Percentiles rank a stretch among this genome's conserved stretches.
Evolutionary conservation across 2,888 invertebrate genomes (phyloP).

Genomic region (Tipula helvola): DNA sequence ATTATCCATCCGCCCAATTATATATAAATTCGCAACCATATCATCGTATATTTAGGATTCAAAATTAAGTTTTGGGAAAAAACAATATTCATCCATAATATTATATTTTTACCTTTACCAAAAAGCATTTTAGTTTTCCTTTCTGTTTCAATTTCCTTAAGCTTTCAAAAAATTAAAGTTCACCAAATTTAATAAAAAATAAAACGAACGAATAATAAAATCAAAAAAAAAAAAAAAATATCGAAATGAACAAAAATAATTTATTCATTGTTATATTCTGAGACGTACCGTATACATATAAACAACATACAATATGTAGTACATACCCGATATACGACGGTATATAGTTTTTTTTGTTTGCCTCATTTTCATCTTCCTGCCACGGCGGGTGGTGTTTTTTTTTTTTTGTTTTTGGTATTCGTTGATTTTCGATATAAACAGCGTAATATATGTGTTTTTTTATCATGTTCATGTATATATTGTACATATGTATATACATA

Average conservation of each 20-base stretch:
- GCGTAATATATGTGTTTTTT: not conserved
- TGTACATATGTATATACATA: not conserved
- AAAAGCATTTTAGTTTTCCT: not conserved
- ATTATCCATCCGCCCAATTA: too few species aligned
- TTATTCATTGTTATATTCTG: not conserved
- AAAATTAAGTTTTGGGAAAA: not conserved
- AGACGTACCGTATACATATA: not conserved
- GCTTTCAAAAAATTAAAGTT: not conserved
- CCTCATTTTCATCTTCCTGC: not conserved
- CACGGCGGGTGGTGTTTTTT: not conserved
- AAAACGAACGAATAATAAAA: not conserved
- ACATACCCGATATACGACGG: not conserved
- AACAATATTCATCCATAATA: not conserved
- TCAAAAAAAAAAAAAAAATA: not conserved
- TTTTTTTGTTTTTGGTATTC: not conserved
- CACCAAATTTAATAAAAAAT: not conserved
- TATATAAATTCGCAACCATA: too few species aligned
- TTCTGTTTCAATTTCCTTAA: not conserved
- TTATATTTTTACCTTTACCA: not conserved
- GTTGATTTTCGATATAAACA: not conserved
- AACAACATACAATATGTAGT: not conserved
- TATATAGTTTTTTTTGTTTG: not conserved
- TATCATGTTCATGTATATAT: not conserved
- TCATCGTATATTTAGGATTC: not conserved
- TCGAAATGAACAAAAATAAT: not conserved